Evolutionary conservation across 1,140 invertebrate genomes (phyloP).

Genomic region (Riptortus pedestris): DNA sequence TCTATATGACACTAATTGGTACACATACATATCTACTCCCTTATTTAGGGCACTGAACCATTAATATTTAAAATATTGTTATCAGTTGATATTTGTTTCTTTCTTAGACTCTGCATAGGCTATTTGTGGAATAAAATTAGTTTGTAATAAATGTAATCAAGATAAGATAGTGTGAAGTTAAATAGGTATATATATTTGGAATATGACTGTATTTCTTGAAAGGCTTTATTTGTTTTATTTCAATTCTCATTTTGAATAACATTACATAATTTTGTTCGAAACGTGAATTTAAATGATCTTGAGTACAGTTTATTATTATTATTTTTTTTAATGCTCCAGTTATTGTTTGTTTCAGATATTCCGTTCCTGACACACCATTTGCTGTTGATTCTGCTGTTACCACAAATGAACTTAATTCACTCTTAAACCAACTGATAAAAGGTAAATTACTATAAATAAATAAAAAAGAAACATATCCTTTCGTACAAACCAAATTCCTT

Average conservation of each 20-base stretch:
- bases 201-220: background rate
- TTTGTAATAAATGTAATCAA: too few species aligned
- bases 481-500: too few species aligned
- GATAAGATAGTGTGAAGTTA: background rate
- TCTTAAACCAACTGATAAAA: constrained; percentile 70
- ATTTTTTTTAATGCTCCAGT: too few species aligned
- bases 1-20: too few species aligned
- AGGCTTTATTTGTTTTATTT: background rate
- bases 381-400: constrained; percentile 62
- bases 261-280: background rate
- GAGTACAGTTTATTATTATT: background rate
- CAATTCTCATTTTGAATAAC: background rate
- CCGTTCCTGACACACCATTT: constrained; percentile 72
- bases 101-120: too few species aligned
- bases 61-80: too few species aligned
- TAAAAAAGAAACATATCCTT: too few species aligned
- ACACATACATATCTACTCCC: too few species aligned
- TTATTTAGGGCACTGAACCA: too few species aligned
- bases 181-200: background rate
- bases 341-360: too few species aligned
- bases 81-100: too few species aligned
- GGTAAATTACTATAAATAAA: constrained; percentile 42
- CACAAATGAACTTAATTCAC: constrained; percentile 57
- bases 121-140: too few species aligned
- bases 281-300: background rate